A percentile compares a stretch with the other conserved stretches of the same genome.
Conservation (phyloP, 2,888 invertebrate genomes). For the Agapostemon virescens region DNA sequence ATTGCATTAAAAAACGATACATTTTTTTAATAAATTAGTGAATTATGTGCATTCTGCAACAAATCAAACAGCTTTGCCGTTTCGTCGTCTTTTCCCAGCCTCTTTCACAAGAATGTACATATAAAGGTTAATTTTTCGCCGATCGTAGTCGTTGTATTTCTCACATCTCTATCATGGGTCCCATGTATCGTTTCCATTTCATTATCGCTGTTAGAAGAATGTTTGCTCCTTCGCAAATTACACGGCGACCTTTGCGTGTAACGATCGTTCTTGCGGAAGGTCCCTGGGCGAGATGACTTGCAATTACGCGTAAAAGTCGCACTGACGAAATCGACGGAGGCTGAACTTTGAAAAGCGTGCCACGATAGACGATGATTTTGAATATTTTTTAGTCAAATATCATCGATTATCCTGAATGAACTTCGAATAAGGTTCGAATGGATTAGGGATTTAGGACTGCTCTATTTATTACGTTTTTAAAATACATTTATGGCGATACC, state of each 20-base stretch:
- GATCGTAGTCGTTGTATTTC: not conserved
- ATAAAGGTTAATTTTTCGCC: not conserved
- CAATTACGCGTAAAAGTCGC: constrained; percentile 67
- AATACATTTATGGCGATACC: too few species aligned
- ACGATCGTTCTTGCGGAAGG: constrained; percentile 58
- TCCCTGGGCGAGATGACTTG: constrained; percentile 61
- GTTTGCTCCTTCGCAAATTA: constrained; percentile 54
- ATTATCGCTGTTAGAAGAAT: constrained; percentile 56
- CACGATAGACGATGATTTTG: constrained; percentile 47
- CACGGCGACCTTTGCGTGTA: constrained; percentile 65
- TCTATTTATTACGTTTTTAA: too few species aligned
- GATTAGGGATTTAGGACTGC: too few species aligned
- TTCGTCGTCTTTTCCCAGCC: not conserved
- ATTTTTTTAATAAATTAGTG: not conserved
- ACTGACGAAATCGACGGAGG: constrained; percentile 31
- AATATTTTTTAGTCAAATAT: not conserved
- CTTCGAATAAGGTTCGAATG: not conserved
- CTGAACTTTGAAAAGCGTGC: constrained; percentile 30
- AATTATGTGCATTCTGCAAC: not conserved
- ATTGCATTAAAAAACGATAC: too few species aligned
- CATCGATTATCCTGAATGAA: not conserved
- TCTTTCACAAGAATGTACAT: not conserved
- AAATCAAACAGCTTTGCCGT: not conserved
- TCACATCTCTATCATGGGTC: not conserved
- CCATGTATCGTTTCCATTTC: constrained; percentile 27